phyloP scores from a whole-genome alignment of 2,113 vertebrate genomes.

The Nyctibius bracteatus region DNA sequence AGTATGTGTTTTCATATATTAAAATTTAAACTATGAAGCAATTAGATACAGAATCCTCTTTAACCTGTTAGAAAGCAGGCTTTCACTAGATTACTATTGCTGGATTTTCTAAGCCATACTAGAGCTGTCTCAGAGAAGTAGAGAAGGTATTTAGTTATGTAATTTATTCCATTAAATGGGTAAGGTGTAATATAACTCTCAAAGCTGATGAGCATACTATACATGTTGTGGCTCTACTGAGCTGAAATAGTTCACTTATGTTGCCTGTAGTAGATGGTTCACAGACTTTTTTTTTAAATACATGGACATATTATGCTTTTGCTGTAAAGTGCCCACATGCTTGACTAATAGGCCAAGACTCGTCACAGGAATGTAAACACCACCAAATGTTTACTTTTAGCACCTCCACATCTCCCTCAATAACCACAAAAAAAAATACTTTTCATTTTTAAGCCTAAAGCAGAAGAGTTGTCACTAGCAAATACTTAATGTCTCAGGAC shows the following conservation, averaged over 20 bases:
- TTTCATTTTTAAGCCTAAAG: background rate
- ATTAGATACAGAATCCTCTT: background rate
- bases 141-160: background rate
- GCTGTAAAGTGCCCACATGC: background rate
- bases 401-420: background rate
- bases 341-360: background rate
- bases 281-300: background rate
- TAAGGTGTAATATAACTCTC: background rate
- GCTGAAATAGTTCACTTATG: background rate
- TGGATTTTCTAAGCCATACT: background rate
- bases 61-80: background rate
- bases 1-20: background rate
- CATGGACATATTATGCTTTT: background rate
- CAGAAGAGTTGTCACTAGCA: background rate
- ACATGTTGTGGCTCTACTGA: background rate
- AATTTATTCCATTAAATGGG: background rate
- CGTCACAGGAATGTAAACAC: background rate
- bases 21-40: background rate
- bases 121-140: background rate
- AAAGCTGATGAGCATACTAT: background rate
- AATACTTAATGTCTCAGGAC: background rate
- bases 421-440: background rate
- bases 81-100: background rate
- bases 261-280: background rate
- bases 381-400: background rate